Conservation (phyloP, 2,888 invertebrate genomes). For the Panzeria rudis region DNA sequence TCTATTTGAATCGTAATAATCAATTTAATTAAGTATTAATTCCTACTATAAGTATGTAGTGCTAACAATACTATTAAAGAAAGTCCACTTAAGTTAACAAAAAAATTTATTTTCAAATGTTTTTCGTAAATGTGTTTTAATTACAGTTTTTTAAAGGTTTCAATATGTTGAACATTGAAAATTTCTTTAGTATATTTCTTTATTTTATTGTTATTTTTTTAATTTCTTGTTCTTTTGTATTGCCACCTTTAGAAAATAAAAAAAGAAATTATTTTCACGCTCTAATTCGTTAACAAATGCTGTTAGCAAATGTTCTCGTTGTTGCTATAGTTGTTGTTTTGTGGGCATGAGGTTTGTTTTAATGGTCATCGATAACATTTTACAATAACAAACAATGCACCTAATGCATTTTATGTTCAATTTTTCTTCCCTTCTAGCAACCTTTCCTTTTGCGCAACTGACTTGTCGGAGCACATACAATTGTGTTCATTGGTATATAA, state of each 20-base stretch:
- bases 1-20: no score
- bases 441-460: background rate
- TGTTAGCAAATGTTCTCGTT: slow-evolving; percentile 56
- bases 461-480: background rate
- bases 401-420: slow-evolving; percentile 52
- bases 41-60: no score
- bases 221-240: slow-evolving; percentile 53
- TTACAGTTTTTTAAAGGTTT: slow-evolving; percentile 15
- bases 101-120: background rate
- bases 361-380: slow-evolving; percentile 62
- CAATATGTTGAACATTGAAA: slow-evolving; percentile 18
- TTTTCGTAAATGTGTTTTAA: background rate
- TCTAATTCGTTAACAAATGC: slow-evolving; percentile 70
- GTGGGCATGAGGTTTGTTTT: slow-evolving; percentile 45
- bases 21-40: no score
- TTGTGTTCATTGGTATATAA: background rate
- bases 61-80: no score
- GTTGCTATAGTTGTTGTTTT: slow-evolving; percentile 17
- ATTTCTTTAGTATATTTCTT: slow-evolving; percentile 18
- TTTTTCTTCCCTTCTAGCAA: background rate
- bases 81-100: background rate
- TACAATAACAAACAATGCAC: slow-evolving; percentile 56
- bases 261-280: slow-evolving; percentile 55
- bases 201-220: background rate
- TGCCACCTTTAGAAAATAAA: slow-evolving; percentile 47